These are phyloP conservation scores for Amaurobius ferox DNA, from an alignment of 2,888 invertebrate genomes.

Conservation along the genomic window DNA sequence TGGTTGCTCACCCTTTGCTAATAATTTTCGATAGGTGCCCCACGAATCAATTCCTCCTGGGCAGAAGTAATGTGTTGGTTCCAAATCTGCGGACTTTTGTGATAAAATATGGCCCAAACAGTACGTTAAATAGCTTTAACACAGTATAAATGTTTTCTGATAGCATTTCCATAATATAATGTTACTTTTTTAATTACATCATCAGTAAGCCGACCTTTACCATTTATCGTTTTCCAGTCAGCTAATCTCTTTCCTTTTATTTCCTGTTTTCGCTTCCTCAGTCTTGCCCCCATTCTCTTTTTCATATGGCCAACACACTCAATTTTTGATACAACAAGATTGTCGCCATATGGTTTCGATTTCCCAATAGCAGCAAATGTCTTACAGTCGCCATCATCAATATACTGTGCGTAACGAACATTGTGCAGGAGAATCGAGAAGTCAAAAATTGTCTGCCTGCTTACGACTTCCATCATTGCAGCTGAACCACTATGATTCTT, in stretches of 20 bases:
- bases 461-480: too few species aligned
- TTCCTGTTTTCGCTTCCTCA: background rate
- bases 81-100: background rate
- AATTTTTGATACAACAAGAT: background rate
- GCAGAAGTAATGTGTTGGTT: slow-evolving; percentile 3
- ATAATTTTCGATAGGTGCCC: background rate
- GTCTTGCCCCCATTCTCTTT: background rate
- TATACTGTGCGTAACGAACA: background rate
- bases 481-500: too few species aligned
- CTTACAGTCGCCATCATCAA: slow-evolving; percentile 24
- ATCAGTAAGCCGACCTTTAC: slow-evolving; percentile 1
- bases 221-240: background rate
- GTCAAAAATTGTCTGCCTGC: background rate
- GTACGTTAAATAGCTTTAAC: background rate
- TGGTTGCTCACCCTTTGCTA: background rate
- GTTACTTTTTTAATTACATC: too few species aligned
- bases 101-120: slow-evolving; percentile 11
- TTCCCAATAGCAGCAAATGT: background rate
- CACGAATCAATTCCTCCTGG: slow-evolving; percentile 13
- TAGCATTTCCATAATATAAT: background rate
- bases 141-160: background rate
- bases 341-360: background rate
- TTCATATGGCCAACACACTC: background rate
- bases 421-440: background rate
- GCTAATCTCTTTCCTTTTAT: too few species aligned